These are phyloP conservation scores for Netelia melanura DNA, from an alignment of 2,888 invertebrate genomes.

Conservation along the genomic window DNA sequence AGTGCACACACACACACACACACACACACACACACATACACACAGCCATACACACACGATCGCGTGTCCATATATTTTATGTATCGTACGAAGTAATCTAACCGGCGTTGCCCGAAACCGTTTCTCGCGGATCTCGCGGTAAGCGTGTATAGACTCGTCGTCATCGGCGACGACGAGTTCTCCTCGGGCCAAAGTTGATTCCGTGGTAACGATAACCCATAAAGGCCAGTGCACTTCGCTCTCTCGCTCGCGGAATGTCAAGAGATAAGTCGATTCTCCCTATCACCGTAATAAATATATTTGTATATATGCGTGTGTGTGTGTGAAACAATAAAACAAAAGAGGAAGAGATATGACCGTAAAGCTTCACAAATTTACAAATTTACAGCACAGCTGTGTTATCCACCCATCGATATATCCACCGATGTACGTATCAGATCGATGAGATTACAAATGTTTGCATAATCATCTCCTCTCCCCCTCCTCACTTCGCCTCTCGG, in stretches of 20 bases:
- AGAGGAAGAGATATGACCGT: conserved; percentile 15
- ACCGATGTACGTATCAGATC: background rate
- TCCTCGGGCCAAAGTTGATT: conserved; percentile 39
- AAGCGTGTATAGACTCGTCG: background rate
- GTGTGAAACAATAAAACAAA: conserved; percentile 2
- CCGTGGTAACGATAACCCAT: conserved; percentile 55
- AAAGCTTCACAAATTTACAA: background rate
- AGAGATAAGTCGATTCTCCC: conserved; percentile 41
- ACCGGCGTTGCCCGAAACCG: conserved; percentile 12
- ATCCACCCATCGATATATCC: background rate
- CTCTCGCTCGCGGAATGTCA: conserved; percentile 44
- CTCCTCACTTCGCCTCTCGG: too few relatives aligned
- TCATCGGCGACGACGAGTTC: conserved; percentile 7
- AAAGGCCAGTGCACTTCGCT: conserved; percentile 63
- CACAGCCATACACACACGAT: background rate
- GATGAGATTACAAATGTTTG: conserved; percentile 33
- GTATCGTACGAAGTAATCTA: conserved; percentile 24
- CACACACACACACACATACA: background rate
- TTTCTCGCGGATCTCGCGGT: background rate
- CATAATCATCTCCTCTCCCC: conserved; percentile 4
- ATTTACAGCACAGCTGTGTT: background rate
- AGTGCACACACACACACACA: background rate
- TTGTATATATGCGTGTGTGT: too few relatives aligned
- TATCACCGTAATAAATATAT: background rate
- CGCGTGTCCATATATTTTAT: conserved; percentile 31